phyloP scores from a whole-genome alignment of 92 coral and sea anemone genomes.

The Porites evermanni region DNA sequence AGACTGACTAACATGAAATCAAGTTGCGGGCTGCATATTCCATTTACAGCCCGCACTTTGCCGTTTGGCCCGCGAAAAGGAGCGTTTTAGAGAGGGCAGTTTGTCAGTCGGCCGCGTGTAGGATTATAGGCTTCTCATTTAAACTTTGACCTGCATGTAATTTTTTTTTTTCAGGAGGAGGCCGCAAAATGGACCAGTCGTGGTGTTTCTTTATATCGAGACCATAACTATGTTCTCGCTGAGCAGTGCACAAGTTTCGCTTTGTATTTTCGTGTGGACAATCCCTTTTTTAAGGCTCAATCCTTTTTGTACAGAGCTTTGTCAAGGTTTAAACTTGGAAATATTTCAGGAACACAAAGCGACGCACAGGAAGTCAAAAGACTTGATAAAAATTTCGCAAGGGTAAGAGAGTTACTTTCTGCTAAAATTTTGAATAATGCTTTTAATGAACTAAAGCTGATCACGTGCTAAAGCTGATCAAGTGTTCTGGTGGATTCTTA shows the following conservation, averaged over 20 bases:
- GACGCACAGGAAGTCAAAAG: not conserved
- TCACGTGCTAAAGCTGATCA: too few species aligned
- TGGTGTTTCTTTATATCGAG: not conserved
- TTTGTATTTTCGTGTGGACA: not conserved
- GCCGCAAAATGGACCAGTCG: not conserved
- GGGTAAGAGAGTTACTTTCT: not conserved
- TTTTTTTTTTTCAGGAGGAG: not conserved
- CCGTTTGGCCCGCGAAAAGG: too few species aligned
- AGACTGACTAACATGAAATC: too few species aligned
- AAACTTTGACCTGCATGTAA: not conserved
- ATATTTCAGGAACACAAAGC: not conserved
- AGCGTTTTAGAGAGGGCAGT: too few species aligned
- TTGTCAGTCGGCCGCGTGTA: too few species aligned
- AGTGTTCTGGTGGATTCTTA: too few species aligned
- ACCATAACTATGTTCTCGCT: not conserved
- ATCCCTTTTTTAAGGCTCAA: not conserved
- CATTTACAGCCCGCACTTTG: too few species aligned
- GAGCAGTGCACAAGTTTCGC: not conserved
- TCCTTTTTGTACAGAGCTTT: not conserved
- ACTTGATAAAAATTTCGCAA: not conserved
- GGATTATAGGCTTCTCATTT: too few species aligned
- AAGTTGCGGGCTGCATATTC: too few species aligned
- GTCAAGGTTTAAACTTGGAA: not conserved
- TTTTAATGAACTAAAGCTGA: too few species aligned
- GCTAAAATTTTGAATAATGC: too few species aligned